Conservation (phyloP, 2,797 vertebrate species). For the Rhynchonycteris naso region DNA sequence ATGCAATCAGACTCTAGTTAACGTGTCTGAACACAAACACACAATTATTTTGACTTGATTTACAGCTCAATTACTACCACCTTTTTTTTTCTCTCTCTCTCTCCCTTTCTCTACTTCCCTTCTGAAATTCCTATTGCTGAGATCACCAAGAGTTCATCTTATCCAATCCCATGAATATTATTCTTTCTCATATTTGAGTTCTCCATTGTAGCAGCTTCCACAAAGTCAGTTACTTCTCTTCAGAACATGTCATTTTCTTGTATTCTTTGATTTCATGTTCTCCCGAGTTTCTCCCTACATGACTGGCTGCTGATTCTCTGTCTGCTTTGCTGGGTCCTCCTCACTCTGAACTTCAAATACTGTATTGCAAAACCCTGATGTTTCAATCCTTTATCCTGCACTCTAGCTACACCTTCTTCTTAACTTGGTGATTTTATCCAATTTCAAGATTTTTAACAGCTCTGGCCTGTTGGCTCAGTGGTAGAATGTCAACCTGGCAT, state of each 20-base stretch:
- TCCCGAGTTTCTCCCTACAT: not conserved
- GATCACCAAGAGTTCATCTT: not conserved
- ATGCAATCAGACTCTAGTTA: not conserved
- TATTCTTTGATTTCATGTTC: not conserved
- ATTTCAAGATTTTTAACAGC: not conserved
- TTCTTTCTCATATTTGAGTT: not conserved
- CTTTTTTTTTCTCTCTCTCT: not conserved
- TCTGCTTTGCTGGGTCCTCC: no score
- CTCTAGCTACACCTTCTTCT: not conserved
- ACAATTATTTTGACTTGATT: not conserved
- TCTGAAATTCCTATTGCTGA: not conserved
- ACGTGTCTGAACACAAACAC: not conserved
- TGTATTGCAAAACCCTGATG: not conserved
- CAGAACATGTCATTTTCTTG: not conserved
- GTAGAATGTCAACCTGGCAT: no score
- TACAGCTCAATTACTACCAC: not conserved
- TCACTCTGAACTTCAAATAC: not conserved
- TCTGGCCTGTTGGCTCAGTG: no score
- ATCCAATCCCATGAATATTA: not conserved
- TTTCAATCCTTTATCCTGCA: not conserved
- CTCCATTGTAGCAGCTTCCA: not conserved
- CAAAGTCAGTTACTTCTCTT: not conserved
- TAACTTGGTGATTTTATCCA: not conserved
- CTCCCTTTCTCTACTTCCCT: not conserved
- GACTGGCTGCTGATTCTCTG: not conserved